These are phyloP conservation scores for Lasiurus borealis DNA, from an alignment of 2,113 vertebrate genomes.

Conservation along the genomic window DNA sequence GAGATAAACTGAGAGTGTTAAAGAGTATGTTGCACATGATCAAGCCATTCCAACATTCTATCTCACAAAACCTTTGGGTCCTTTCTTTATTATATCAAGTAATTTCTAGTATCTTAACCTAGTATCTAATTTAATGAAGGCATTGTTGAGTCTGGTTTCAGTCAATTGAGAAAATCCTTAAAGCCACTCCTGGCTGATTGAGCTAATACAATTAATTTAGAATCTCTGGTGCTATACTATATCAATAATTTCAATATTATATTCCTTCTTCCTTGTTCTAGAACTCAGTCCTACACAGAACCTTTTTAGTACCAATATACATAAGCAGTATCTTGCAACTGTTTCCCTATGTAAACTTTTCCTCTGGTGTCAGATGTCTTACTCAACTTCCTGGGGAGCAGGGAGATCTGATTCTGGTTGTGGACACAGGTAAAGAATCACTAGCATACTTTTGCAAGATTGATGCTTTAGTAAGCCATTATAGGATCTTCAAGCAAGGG, in stretches of 20 bases:
- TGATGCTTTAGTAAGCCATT: neutral
- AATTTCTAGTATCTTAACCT: neutral
- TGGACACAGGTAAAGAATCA: neutral
- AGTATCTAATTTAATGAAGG: constrained; percentile 7
- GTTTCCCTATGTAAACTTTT: neutral
- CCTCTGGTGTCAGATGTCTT: neutral
- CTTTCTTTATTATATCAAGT: neutral
- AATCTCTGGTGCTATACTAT: neutral
- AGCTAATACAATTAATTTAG: constrained; percentile 6
- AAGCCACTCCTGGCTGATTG: neutral
- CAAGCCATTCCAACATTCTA: neutral
- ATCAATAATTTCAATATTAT: neutral
- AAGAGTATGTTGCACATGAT: neutral
- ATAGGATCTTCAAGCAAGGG: neutral
- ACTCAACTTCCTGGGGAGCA: neutral
- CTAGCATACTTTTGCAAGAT: neutral
- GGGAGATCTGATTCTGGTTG: neutral
- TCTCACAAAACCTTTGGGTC: neutral
- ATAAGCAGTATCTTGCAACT: neutral
- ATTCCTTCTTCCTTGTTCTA: neutral
- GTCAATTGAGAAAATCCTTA: neutral
- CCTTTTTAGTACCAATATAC: neutral
- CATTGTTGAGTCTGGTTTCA: neutral
- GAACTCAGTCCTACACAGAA: neutral
- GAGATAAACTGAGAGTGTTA: neutral